These are phyloP conservation scores for Pogonocichla stellata DNA, from an alignment of 2,113 vertebrate species.

Conservation along the genomic window DNA sequence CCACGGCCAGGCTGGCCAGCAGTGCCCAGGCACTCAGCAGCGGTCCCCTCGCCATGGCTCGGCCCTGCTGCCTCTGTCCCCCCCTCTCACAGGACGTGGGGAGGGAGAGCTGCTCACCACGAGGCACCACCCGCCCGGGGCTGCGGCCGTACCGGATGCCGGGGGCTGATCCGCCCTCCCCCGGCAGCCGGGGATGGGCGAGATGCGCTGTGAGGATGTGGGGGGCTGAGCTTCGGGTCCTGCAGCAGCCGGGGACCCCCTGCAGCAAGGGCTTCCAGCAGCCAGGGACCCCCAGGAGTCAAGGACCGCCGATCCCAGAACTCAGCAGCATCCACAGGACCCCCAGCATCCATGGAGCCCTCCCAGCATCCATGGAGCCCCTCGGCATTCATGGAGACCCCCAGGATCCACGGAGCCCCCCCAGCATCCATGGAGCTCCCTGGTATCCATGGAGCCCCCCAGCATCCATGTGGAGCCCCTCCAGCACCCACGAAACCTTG, in stretches of 20 bases:
- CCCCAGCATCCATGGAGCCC: not conserved
- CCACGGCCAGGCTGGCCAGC: not conserved
- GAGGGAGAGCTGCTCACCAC: not conserved
- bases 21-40: not conserved
- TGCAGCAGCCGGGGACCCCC: not conserved
- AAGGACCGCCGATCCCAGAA: fast-evolving
- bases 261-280: not conserved
- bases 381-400: too few relatives aligned
- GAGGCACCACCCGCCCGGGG: fast-evolving
- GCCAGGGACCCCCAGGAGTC: not conserved
- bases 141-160: not conserved
- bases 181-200: not conserved
- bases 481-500: not conserved
- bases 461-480: too few relatives aligned
- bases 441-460: too few relatives aligned
- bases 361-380: not conserved
- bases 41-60: not conserved
- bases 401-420: not conserved
- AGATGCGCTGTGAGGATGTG: fast-evolving
- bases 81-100: not conserved
- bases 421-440: too few relatives aligned
- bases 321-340: not conserved
- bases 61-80: fast-evolving
- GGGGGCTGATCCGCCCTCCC: not conserved
- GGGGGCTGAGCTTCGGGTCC: fast-evolving